Percentiles rank a stretch among this genome's conserved stretches.
Evolutionary conservation across 2,888 invertebrate species (phyloP).

Genomic region (Cenopis cana): DNA sequence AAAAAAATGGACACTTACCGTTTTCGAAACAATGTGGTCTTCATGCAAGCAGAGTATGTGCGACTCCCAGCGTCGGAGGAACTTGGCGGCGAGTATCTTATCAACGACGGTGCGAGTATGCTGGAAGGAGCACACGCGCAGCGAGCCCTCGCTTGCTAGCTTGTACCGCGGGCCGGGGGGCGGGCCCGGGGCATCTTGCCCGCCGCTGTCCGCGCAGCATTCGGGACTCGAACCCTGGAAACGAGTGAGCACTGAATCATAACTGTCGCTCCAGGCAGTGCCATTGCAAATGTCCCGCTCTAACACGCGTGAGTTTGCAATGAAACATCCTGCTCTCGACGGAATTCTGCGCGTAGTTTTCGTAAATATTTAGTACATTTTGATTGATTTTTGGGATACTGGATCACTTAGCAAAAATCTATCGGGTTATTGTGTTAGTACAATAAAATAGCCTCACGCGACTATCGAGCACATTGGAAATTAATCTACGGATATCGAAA

Average conservation of each 20-base stretch:
- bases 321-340: no score
- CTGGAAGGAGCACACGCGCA: constrained; percentile 90
- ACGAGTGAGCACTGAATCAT: constrained; percentile 41
- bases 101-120: constrained; percentile 91
- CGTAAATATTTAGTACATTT: no score
- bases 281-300: no score
- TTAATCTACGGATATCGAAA: no score
- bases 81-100: constrained; percentile 91
- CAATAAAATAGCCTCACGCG: no score
- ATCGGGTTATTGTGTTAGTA: no score
- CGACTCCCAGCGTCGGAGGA: constrained; percentile 91
- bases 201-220: constrained; percentile 77
- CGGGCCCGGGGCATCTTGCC: constrained; percentile 73
- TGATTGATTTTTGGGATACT: no score
- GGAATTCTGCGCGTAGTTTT: no score
- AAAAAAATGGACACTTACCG: constrained; percentile 86
- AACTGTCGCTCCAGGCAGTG: no score
- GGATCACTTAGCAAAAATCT: no score
- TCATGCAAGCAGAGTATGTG: constrained; percentile 89
- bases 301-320: no score
- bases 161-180: constrained; percentile 87
- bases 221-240: constrained; percentile 83
- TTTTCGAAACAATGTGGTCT: constrained; percentile 88
- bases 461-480: no score
- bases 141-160: constrained; percentile 89